A percentile compares a stretch with the other conserved stretches of the same genome.
Conservation (phyloP, 2,888 invertebrate species). For the Eristalis tenax region DNA sequence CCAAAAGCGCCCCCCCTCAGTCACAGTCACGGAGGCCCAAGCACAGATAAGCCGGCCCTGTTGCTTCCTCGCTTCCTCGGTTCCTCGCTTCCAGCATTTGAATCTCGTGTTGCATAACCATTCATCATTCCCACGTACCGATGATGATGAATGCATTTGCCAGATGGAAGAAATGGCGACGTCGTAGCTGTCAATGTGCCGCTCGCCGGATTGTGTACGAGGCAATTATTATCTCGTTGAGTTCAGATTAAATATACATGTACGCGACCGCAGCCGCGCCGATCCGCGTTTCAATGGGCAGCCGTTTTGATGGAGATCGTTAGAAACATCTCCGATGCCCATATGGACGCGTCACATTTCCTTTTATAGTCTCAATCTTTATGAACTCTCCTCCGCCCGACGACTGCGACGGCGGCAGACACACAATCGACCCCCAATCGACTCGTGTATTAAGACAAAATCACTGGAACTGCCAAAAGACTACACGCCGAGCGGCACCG, state of each 20-base stretch:
- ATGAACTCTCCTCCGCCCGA: conserved; percentile 22
- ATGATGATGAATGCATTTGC: conserved; percentile 66
- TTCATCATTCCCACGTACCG: conserved; percentile 61
- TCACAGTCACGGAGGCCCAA: no score
- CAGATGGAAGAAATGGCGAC: conserved; percentile 52
- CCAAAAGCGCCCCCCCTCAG: background rate
- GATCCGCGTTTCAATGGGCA: conserved; percentile 10
- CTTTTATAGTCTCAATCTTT: conserved; percentile 35
- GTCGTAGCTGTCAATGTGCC: conserved; percentile 36
- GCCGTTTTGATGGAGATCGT: conserved; percentile 19
- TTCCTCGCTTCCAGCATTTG: conserved; percentile 27
- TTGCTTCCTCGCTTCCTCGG: conserved; percentile 9
- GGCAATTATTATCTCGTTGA: conserved; percentile 62
- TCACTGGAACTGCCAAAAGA: conserved; percentile 73
- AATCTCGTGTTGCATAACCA: conserved; percentile 57
- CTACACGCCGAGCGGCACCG: background rate
- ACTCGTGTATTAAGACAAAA: conserved; percentile 75
- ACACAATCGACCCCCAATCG: conserved; percentile 75
- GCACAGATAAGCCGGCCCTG: conserved; percentile 8
- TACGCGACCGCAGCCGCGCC: conserved; percentile 1
- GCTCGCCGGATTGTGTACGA: conserved; percentile 34
- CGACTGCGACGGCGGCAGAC: background rate
- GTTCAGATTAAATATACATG: background rate
- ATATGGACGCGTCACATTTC: conserved; percentile 40
- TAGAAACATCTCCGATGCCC: conserved; percentile 43